Base-by-base conservation (phyloP, 2,888 invertebrate species). In the Lycophotia porphyrea region DNA sequence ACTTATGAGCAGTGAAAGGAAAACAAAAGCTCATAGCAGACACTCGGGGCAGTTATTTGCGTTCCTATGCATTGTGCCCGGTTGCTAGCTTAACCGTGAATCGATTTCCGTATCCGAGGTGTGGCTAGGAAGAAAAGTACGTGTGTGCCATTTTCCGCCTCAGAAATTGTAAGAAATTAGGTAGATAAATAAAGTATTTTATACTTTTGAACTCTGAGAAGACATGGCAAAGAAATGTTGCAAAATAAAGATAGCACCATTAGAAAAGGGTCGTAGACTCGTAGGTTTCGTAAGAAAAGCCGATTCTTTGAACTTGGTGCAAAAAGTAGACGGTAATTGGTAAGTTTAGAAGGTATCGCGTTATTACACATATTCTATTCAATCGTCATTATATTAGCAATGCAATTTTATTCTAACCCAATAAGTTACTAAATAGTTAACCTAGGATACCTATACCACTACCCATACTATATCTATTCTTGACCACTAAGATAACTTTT, bases 41-140 rank as follows among this genome's bases (percentile, higher is more conserved):
- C 15, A 52, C 39, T 39, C 34, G 4, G n/a, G 13, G 67, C 27
- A n/a, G 52, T 39, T 66, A 34, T 79, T 75, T 65, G 27, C 15
- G 18, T 66, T 52, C 11, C 21, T 47, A 55, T 75, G 74, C 68
- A 52, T 44, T 64, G 36, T 31, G 18, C 49, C 61, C 58, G 18
- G 42, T 71, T 76, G 70, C 76, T 76, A 60, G 31, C 58, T 42
- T 15, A 58, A 58, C 47, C 58, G 42, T 42, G 15, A 67, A 80
- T 80, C 80, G 69, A 70, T 80, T 63, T 44, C 39, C 34, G 47
- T 75, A 49, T 11, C 55, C 31, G 58, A 71, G 80, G 71, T 68
- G 71, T 52, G 76, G 80, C 58, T 31, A 24, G 61, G 24, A 60
- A 76, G 5, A 27, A 52, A 44, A 18, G 5, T 15, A n/a, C 52